Evolutionary conservation across 2,797 vertebrate species (phyloP), one percentile per base, ranked within the genome.

Genomic region (Micrastur ruficollis): DNA sequence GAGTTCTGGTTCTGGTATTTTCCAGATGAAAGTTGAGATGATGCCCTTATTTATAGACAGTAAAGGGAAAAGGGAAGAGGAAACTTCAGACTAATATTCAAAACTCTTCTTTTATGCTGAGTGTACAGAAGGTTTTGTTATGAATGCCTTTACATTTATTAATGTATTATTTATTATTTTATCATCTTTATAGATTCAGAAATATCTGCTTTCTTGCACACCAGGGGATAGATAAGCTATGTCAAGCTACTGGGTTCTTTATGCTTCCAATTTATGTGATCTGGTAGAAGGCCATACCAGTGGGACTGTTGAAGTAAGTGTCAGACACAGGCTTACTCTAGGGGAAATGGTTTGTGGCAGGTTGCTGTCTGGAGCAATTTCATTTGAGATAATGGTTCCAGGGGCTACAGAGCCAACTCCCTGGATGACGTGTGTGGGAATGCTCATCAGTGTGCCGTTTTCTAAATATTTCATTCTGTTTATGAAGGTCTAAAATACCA

Each of bases 1-100:
- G 87, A 93, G 76, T 89, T 44, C 56, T 95, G 80, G 76, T 91
- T 96, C 14, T 65, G 92, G 50, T 85, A 38, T 93, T 96, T 94
- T 89, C 91, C 90, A 92, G 78, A 72, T 82, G 83, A 95, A 90
- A 93, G 21, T 46, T 84, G 82, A 94, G 63, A 74, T 87, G 40
- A 76, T 86, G 55, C 26, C 62, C 19, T 55, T 90, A 72, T 93
- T 94, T 89, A 63, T 56, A 94, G 75, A 63, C 9, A 32, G 53
- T 68, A 49, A 72, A 85, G 49, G 70, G 42, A 78, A 93, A 81
- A 74, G 18, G 11, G 11, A 88, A 3, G 1, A 80, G 61, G 63
- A 81, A 85, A 42, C 63, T 67, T 89, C 8, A 40, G 55, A 31
- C 42, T 66, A 72, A 59, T 81, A 42, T 26, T 95, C 26, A 70